Conservation (phyloP, 35 echinoderm and acorn worm species). For the Antedon bifida region DNA sequence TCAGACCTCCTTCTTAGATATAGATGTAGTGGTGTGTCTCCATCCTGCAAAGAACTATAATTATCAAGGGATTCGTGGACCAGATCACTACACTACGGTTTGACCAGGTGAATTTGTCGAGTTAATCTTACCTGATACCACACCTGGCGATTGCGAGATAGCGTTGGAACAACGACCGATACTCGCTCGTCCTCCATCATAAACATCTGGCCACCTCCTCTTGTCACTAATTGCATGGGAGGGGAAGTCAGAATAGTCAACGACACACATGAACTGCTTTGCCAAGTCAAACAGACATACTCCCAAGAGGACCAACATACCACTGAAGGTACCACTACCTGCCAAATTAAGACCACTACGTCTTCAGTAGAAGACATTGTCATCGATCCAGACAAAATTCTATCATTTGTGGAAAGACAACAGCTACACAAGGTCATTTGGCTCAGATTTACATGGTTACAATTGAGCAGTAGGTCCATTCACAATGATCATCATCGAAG, state of each 20-base stretch:
- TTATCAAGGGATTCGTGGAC: too few species aligned
- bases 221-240: background rate
- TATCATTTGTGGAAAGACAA: background rate
- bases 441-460: background rate
- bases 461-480: conserved; percentile 4
- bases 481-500: background rate
- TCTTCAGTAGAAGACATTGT: background rate
- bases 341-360: background rate
- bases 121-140: background rate
- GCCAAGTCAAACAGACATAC: background rate
- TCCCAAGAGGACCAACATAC: background rate
- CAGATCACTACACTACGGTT: background rate
- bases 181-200: background rate
- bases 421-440: background rate
- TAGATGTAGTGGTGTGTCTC: too few species aligned
- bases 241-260: background rate
- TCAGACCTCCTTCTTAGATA: too few species aligned
- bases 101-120: conserved; percentile 25
- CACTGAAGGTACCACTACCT: background rate
- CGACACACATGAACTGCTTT: background rate
- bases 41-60: too few species aligned
- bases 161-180: conserved; percentile 2
- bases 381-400: background rate
- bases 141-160: background rate
- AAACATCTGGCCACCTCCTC: background rate